Conservation (phyloP, 2,888 invertebrate species). For the Helleia helle region DNA sequence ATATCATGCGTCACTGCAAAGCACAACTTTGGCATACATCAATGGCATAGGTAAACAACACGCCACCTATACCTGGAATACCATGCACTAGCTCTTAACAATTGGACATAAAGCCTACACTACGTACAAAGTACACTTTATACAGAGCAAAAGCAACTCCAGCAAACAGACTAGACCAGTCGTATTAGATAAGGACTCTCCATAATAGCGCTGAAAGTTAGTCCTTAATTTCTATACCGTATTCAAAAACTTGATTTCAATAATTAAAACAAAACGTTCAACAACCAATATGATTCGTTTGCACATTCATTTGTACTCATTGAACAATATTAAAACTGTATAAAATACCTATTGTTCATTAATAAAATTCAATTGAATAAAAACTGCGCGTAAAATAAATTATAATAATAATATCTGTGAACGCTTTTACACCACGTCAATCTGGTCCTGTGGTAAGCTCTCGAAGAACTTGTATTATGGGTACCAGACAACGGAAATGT, state of each 20-base stretch:
- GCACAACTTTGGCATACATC: constrained; percentile 3
- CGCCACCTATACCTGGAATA: neutral
- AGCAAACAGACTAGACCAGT: constrained; percentile 33
- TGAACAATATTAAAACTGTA: neutral
- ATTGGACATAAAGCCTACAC: constrained; percentile 5
- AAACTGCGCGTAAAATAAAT: no score
- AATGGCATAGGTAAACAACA: neutral
- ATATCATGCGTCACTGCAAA: neutral
- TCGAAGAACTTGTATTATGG: no score
- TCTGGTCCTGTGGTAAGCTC: no score
- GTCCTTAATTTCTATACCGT: constrained; percentile 18
- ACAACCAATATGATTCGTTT: neutral
- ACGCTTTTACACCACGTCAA: no score
- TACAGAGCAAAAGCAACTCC: constrained; percentile 17
- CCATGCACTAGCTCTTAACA: constrained; percentile 9
- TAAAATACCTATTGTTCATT: no score
- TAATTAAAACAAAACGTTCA: neutral
- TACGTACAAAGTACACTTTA: neutral
- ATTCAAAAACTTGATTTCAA: constrained; percentile 4
- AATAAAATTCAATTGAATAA: no score
- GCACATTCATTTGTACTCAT: neutral
- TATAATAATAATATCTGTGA: no score
- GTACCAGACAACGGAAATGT: no score
- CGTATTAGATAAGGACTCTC: constrained; percentile 63
- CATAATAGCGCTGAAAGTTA: constrained; percentile 64